Base-by-base conservation (phyloP, 37 sponge, comb jelly and placozoan species). In the Hormiphora californensis region DNA sequence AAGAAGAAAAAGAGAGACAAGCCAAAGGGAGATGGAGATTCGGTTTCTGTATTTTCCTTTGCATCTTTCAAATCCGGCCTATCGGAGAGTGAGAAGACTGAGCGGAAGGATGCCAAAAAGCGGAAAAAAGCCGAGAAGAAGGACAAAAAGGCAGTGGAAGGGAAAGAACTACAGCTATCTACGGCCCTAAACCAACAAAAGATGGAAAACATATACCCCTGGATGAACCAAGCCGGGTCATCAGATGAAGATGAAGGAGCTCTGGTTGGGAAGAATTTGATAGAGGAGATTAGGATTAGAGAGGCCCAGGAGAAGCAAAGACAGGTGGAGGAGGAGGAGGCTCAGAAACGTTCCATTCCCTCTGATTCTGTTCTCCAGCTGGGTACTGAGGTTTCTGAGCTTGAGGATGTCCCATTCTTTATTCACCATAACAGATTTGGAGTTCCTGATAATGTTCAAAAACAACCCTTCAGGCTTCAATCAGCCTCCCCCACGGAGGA, bases 151-250 rank as follows among this genome's bases (percentile, higher is more conserved):
- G 61, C n/a, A 12, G 61, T 57, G n/a, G 61, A 57, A 57, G 27
- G 27, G 27, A 23, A 57, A 15, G 61, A 57, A 30, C 61, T 57
- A 4, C n/a, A 12, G 23, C 23, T 57, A 12, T 57, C 61, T 12
- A 23, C n/a, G n/a, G 61, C 30, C 4, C 61, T 57, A 5, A 57
- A 57, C n/a, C 61, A 57, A 12, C 61, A 57, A 12, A 57, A 57
- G 23, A 28, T 57, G n/a, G 61, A 57, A 57, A 57, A 57, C 23
- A 57, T 57, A 23, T 57, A 57, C 61, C 61, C 61, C n/a, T 57
- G 61, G 61, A 57, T 57, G 61, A 57, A 57, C 61, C 30, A 57
- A 12, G 4, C 27, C n/a, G 61, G 27, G n/a, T 30, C 61, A 19
- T 57, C 27, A 5, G 61, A 57, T 30, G 61, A 57, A 5, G 61